Conservation (phyloP, 2,888 invertebrate genomes). For the Euplagia quadripunctaria region DNA sequence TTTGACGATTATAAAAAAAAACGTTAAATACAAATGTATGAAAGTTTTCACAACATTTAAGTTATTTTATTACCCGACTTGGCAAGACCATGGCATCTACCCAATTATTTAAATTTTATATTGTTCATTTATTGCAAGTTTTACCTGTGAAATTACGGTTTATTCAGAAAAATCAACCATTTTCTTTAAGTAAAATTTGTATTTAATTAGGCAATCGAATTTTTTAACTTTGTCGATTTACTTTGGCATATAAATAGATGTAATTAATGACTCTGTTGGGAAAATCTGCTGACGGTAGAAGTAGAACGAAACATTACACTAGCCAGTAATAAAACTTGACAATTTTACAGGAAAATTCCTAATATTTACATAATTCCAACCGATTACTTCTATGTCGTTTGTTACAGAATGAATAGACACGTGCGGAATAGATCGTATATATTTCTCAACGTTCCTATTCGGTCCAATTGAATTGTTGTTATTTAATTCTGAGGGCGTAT, state of each 20-base stretch:
- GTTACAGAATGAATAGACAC: conserved; percentile 19
- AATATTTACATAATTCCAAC: not conserved
- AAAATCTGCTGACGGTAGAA: too few species aligned
- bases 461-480: conserved; percentile 41
- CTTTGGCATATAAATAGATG: too few species aligned
- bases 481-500: conserved; percentile 38
- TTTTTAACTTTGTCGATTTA: too few species aligned
- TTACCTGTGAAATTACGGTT: not conserved
- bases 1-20: too few species aligned
- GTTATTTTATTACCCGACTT: too few species aligned
- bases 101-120: not conserved
- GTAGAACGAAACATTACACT: too few species aligned
- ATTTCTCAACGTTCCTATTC: conserved; percentile 22
- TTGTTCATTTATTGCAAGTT: not conserved
- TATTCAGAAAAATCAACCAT: not conserved
- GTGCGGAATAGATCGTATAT: conserved; percentile 28
- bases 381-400: conserved; percentile 16
- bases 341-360: too few species aligned
- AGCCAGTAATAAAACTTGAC: too few species aligned
- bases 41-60: too few species aligned
- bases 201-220: conserved; percentile 6
- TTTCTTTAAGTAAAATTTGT: not conserved
- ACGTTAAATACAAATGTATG: too few species aligned
- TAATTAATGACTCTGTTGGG: too few species aligned
- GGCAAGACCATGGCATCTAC: not conserved